Base-by-base conservation (phyloP, 2,797 vertebrate species). In the Neosilurus hyrtlii region DNA sequence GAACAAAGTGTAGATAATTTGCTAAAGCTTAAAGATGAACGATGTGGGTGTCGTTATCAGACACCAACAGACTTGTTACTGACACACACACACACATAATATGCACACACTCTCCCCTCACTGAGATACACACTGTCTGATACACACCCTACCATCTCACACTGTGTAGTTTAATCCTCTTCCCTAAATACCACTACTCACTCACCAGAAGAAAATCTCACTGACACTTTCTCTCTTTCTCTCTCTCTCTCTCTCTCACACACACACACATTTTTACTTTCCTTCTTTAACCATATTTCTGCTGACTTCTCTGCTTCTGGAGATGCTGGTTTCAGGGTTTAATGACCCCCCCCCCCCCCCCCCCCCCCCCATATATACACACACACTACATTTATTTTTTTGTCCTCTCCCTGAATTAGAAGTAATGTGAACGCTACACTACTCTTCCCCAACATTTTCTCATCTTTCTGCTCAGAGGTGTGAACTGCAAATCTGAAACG, bases 141-240 rank as follows among this genome's bases (percentile, higher is more conserved):
- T 86, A 86, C 62, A 84, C 80, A 83, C 82, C 67, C 74, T n/a
- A 66, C 83, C 82, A 83, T 83, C 67, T 86, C 86, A 86, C 49
- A 82, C 84, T 84, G 86, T 52, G 75, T 70, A 20, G 70, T 82
- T 82, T 86, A 86, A 87, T 86, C 86, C 86, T 84, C 86, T 86
- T 86, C 81, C 49, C 77, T 81, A 78, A 86, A 84, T 86, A 79
- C 77, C 71, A 80, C 62, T 49, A 80, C 84, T 62, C 67, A 84
- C 82, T 62, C 72, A 84, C 82, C 67, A 68, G 79, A 79, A 84
- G 82, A 62, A 49, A 63, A 80, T 30, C 66, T 59, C 14, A 9
- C 11, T 56, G 7, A 3, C 54, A 14, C 12, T 56, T 12, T 56
- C 54, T 56, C 54, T 16, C 54, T 56, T 12, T 56, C 54, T 56